Evolutionary conservation across 1,140 invertebrate genomes (phyloP).

Genomic region (Pogonus chalceus): DNA sequence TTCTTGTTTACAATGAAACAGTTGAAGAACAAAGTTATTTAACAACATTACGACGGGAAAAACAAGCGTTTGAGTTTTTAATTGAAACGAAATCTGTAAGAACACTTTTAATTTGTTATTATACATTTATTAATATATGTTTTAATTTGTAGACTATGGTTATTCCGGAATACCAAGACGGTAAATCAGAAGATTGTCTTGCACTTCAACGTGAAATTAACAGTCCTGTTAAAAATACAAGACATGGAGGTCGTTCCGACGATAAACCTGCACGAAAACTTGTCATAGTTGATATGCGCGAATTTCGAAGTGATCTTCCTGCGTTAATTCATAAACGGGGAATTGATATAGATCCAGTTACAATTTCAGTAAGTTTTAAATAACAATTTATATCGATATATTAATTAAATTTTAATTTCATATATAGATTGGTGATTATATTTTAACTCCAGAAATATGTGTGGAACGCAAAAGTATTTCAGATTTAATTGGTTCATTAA

Average conservation of each 20-base stretch:
- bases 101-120: slow-evolving; percentile 17
- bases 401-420: slow-evolving; percentile 14
- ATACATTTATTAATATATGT: slow-evolving; percentile 7
- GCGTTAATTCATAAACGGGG: slow-evolving; percentile 86
- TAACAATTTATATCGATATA: neutral
- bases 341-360: slow-evolving; percentile 87
- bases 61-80: slow-evolving; percentile 86
- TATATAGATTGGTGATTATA: slow-evolving; percentile 88
- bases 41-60: slow-evolving; percentile 80
- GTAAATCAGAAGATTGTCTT: slow-evolving; percentile 63
- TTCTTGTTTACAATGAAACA: slow-evolving; percentile 79
- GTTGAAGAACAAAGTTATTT: slow-evolving; percentile 94
- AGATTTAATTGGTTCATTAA: slow-evolving; percentile 92
- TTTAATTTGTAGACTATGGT: slow-evolving; percentile 68
- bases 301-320: slow-evolving; percentile 94
- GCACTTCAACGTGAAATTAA: slow-evolving; percentile 43
- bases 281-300: slow-evolving; percentile 94
- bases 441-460: slow-evolving; percentile 91
- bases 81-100: slow-evolving; percentile 84
- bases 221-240: slow-evolving; percentile 40
- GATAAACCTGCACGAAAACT: slow-evolving; percentile 34
- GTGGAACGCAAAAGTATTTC: slow-evolving; percentile 95
- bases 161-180: slow-evolving; percentile 82
- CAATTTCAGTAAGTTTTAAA: slow-evolving; percentile 57
- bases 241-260: slow-evolving; percentile 50